Percentiles rank a stretch among this genome's conserved stretches.
phyloP scores from a whole-genome alignment of 2,888 invertebrate genomes.

The Hedya salicella region DNA sequence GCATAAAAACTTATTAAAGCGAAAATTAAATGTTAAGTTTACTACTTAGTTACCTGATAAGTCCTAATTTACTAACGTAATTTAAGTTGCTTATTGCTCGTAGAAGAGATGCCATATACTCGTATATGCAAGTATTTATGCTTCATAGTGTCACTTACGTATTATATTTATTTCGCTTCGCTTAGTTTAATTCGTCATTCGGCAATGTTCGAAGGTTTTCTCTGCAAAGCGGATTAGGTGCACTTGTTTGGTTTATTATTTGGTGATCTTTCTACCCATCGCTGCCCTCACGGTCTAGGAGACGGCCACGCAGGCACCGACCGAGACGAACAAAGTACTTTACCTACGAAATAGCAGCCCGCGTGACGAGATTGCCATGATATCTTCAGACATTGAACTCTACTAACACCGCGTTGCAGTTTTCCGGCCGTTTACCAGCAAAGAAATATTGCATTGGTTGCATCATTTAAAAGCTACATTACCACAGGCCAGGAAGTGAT shows the following conservation, averaged over 20 bases:
- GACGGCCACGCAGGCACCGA: conserved; percentile 38
- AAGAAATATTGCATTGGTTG: conserved; percentile 7
- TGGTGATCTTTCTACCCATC: conserved; percentile 16
- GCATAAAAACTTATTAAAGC: too few species aligned
- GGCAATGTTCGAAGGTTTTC: neutral
- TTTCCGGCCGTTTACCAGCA: conserved; percentile 23
- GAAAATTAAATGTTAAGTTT: too few species aligned
- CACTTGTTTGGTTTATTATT: conserved; percentile 19
- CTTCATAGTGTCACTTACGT: neutral
- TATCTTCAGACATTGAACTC: conserved; percentile 69
- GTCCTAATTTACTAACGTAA: too few species aligned
- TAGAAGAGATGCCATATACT: too few species aligned
- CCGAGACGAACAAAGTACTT: conserved; percentile 44
- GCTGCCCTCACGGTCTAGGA: conserved; percentile 28
- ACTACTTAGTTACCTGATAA: too few species aligned
- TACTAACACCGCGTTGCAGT: conserved; percentile 49
- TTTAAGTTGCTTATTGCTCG: too few species aligned
- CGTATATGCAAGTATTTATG: too few species aligned
- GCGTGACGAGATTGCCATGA: conserved; percentile 64
- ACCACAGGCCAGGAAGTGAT: neutral
- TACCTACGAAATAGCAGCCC: conserved; percentile 41
- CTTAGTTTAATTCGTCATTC: neutral
- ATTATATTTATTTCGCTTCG: neutral
- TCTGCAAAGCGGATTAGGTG: neutral
- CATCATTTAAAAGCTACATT: conserved; percentile 8